Evolutionary conservation across 2,888 invertebrate genomes (phyloP), one percentile per base, ranked within the genome.

Genomic region (Phorcus lineatus): DNA sequence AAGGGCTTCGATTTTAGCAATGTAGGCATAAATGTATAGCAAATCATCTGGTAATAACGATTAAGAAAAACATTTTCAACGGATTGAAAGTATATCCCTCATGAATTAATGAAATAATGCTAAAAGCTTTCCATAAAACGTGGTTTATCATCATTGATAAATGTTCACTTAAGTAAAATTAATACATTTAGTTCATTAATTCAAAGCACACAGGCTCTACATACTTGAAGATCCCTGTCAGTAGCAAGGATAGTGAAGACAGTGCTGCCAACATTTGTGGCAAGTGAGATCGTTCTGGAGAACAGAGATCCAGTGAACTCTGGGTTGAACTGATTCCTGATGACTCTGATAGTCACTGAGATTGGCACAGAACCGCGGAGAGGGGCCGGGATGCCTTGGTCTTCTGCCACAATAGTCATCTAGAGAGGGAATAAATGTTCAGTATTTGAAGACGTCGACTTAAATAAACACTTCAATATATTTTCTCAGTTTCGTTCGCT

Each of bases 291-390:
- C 55, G 82, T 83, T 11, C 70, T 66, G 11, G 31, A 31, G 76
- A 89, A 88, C 7, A 88, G 87, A 0, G 85, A 84, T 53, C 84
- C 81, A 40, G 83, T 79, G 82, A 91, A 91, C 70, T 82, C 81
- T 31, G 91, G 91, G 0, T 85, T 80, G 81, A 83, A 83, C 82
- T 86, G 84, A 83, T 91, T 91, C 3, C 90, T 83, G 19, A 87
- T 80, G 1, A 91, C 89, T 52, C 76, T 83, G 36, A 91, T 87
- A 28, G 80, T 85, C 16, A 91, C 90, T n/a, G 85, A 84, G 16
- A 88, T 89, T 2, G 83, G 76, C 3, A 81, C 77, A 1, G 78
- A 77, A 31, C 84, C 86, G 47, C 80, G 70, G n/a, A 88, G 81
- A 0, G 87, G 81, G 0, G 87, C 78, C n/a, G 87, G 87, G 1